These are phyloP conservation scores for Euwallacea fornicatus DNA, from an alignment of 1,140 invertebrate genomes.

Conservation along the genomic window DNA sequence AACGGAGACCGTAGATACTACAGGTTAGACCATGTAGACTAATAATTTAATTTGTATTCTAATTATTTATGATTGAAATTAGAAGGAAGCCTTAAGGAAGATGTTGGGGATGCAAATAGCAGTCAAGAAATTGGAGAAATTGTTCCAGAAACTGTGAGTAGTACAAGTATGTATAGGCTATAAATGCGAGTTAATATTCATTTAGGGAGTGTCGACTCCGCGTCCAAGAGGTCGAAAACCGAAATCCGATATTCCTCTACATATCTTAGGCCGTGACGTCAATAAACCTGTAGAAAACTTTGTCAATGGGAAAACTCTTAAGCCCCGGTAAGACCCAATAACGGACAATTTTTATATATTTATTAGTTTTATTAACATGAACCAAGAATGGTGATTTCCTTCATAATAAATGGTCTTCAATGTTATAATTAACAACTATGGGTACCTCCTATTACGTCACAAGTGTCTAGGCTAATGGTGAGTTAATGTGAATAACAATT, in stretches of 20 bases:
- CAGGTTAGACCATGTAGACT: too few relatives aligned
- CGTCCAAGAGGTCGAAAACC: conserved; percentile 35
- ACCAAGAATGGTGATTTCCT: too few relatives aligned
- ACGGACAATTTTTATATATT: not conserved
- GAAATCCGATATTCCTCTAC: conserved; percentile 41
- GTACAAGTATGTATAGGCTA: not conserved
- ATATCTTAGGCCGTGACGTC: conserved; percentile 43
- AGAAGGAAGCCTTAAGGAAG: too few relatives aligned
- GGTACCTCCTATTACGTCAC: too few relatives aligned
- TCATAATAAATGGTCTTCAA: not conserved
- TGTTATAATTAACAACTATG: not conserved
- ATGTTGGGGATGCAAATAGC: too few relatives aligned
- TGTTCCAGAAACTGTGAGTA: not conserved
- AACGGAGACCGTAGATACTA: too few relatives aligned
- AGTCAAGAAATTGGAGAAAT: not conserved
- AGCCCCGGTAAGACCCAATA: conserved; percentile 21
- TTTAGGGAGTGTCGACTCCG: conserved; percentile 1
- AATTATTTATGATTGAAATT: too few relatives aligned
- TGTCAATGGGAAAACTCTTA: conserved; percentile 40
- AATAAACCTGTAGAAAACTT: conserved; percentile 41
- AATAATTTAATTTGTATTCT: too few relatives aligned
- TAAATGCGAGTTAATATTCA: not conserved
- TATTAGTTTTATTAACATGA: not conserved
- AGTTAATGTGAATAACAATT: too few relatives aligned
- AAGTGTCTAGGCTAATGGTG: too few relatives aligned